Base-by-base conservation (phyloP, 2,888 invertebrate genomes). In the Saturnia japonica region DNA sequence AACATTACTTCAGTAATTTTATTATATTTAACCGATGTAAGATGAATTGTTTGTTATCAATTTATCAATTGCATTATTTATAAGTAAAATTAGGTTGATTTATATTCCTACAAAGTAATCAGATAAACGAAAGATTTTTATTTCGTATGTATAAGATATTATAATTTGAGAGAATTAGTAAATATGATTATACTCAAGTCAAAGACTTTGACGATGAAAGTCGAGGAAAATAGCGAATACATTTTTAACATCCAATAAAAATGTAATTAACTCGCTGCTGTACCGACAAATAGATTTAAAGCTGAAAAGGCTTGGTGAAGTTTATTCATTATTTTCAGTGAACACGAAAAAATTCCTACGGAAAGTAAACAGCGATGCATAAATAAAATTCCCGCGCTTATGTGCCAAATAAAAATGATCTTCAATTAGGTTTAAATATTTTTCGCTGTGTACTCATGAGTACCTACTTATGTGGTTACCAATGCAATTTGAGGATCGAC, bases 251-350 rank as follows among this genome's bases (percentile, higher is more conserved):
- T n/a, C 72, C 74, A 74, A 72, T 71, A 72, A 75, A 73, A 74
- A 69, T 72, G 73, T 78, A 82, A 81, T 81, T 77, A 80, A 77
- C 76, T 75, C 73, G 75, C 76, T 71, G 72, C 71, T 73, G 74
- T 67, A 73, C 76, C 77, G 72, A 77, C 78, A 82, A 82, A 83
- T 79, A 79, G 78, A 78, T 73, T 76, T 73, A 75, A 77, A 74
- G 76, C 74, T 71, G 76, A 72, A 74, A 77, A 80, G 74, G 76
- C 75, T 72, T 73, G 74, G 77, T 73, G 74, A 66, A 75, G 76
- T 79, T 78, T 77, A 79, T 83, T 82, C 78, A 82, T 80, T 80
- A 82, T 77, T 82, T 80, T 76, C 75, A 78, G 74, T 75, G 72
- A 78, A 81, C 76, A 75, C 76, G 75, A 75, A 75, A 76, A 80